A percentile compares a stretch with the other conserved stretches of the same genome.
These are phyloP conservation scores for Aricia agestis DNA, from an alignment of 1,140 invertebrate species.

Conservation along the genomic window DNA sequence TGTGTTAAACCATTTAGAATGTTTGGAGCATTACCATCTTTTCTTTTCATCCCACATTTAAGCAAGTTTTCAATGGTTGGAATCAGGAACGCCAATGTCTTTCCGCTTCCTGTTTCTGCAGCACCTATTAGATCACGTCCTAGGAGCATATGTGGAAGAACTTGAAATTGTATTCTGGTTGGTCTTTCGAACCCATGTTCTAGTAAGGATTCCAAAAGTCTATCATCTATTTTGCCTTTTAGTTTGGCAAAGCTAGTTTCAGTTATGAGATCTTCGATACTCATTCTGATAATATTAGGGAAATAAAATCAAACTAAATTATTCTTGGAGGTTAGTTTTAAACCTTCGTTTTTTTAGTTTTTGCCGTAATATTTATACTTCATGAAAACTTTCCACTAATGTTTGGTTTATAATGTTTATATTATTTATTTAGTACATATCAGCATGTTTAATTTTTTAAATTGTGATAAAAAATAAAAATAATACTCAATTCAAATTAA, in stretches of 20 bases:
- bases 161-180: constrained; percentile 92
- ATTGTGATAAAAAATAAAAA: too few species aligned
- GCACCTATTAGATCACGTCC: constrained; percentile 92
- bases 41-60: constrained; percentile 83
- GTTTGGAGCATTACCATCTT: constrained; percentile 81
- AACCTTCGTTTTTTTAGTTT: background rate
- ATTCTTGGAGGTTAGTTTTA: background rate
- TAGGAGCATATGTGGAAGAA: constrained; percentile 84
- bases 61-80: constrained; percentile 88
- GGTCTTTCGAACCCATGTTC: constrained; percentile 79
- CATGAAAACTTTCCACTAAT: too few species aligned
- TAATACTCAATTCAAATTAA: too few species aligned
- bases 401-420: too few species aligned
- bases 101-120: constrained; percentile 96
- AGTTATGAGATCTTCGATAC: constrained; percentile 39
- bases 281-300: constrained; percentile 34
- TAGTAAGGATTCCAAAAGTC: constrained; percentile 43
- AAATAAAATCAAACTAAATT: background rate
- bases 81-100: constrained; percentile 95
- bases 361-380: too few species aligned
- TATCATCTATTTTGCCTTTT: constrained; percentile 54
- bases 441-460: too few species aligned
- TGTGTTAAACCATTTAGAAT: background rate
- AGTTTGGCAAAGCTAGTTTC: constrained; percentile 56
- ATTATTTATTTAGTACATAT: too few species aligned